These are phyloP conservation scores for Ceyx erithaca DNA, from an alignment of 2,797 vertebrate species.

Conservation along the genomic window DNA sequence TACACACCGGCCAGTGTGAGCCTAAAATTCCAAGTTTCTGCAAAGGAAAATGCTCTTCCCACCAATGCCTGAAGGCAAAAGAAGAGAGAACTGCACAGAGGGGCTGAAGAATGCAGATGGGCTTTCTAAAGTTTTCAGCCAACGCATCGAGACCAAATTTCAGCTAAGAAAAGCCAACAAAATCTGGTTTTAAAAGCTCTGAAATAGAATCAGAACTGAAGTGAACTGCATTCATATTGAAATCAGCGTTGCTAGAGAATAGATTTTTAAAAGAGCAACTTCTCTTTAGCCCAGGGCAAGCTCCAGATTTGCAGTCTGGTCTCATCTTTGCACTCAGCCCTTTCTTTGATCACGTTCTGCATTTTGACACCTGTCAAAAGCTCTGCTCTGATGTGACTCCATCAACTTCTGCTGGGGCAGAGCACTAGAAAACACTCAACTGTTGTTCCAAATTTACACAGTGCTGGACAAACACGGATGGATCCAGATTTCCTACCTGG, in stretches of 20 bases:
- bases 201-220: slow-evolving; percentile 21
- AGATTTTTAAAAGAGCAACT: not conserved
- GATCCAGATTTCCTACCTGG: not conserved
- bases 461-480: not conserved
- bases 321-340: slow-evolving; percentile 1
- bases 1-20: not conserved
- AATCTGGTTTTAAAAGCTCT: not conserved
- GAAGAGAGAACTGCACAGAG: not conserved
- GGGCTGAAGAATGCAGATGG: not conserved
- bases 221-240: slow-evolving; percentile 2
- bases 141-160: not conserved
- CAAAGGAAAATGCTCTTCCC: not conserved
- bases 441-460: not conserved
- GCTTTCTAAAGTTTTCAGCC: not conserved
- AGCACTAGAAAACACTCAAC: not conserved
- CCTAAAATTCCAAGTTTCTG: not conserved
- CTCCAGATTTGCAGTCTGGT: slow-evolving; percentile 12
- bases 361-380: not conserved
- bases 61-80: not conserved
- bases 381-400: not conserved
- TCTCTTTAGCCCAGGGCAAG: not conserved
- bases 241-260: not conserved
- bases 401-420: not conserved
- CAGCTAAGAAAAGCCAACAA: not conserved
- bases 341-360: not conserved